A percentile compares a stretch with the other conserved stretches of the same genome.
Conservation (phyloP, 2,113 vertebrate species). For the Hippolais icterina region DNA sequence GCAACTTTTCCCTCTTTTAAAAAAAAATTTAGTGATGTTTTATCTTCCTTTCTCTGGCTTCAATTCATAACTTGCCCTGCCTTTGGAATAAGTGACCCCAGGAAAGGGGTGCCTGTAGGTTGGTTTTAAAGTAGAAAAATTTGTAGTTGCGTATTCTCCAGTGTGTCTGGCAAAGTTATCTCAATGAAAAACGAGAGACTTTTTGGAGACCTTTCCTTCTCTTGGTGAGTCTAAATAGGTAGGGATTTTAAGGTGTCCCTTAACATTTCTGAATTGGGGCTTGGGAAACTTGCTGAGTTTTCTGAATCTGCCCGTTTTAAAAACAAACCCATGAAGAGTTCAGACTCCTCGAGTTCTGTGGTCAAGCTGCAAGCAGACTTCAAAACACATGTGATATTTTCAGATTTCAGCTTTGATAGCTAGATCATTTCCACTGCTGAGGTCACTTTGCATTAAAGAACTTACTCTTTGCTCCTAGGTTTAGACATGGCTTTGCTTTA, state of each 20-base stretch:
- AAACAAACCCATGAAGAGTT: background rate
- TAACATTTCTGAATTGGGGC: conserved; percentile 33
- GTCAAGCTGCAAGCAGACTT: conserved; percentile 63
- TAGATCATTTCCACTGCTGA: conserved; percentile 33
- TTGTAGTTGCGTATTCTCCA: background rate
- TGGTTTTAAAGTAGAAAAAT: conserved; percentile 26
- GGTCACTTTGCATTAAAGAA: conserved; percentile 13
- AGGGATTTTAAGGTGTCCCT: conserved; percentile 38
- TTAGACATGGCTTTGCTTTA: conserved; percentile 48
- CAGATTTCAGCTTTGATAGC: conserved; percentile 36
- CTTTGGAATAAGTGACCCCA: background rate
- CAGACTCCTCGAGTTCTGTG: conserved; percentile 17
- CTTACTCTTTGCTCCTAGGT: conserved; percentile 18
- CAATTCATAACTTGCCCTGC: conserved; percentile 32
- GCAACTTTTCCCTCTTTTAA: conserved; percentile 16
- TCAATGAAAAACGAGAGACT: background rate
- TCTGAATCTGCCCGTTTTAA: background rate
- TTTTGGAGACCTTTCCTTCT: conserved; percentile 27
- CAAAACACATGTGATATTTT: conserved; percentile 30
- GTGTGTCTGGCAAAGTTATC: background rate
- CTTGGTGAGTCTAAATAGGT: conserved; percentile 18
- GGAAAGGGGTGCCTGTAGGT: background rate
- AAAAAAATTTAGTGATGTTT: background rate
- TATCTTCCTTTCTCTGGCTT: conserved; percentile 26
- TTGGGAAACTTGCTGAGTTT: conserved; percentile 46